Evolutionary conservation across 2,888 invertebrate genomes (phyloP).

Genomic region (Andricus quercusramuli): DNA sequence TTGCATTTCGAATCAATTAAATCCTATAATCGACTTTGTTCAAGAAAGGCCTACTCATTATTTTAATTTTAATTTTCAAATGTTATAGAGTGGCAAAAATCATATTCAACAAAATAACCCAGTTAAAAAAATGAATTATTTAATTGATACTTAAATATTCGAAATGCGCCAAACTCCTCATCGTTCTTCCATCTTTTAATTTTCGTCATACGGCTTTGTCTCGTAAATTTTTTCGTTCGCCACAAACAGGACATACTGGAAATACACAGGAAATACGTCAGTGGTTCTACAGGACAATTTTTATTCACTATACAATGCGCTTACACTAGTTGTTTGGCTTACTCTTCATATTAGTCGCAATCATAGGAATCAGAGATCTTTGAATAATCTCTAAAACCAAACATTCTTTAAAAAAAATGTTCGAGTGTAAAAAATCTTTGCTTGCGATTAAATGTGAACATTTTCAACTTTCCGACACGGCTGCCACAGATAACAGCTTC

Average conservation of each 20-base stretch:
- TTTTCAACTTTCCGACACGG: constrained; percentile 22
- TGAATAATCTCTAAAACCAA: no score
- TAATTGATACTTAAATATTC: no score
- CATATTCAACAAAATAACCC: no score
- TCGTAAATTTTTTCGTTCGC: constrained; percentile 27
- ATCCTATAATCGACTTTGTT: no score
- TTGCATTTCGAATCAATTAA: no score
- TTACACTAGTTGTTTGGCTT: constrained; percentile 28
- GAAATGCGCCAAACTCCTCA: background rate
- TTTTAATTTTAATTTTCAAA: no score
- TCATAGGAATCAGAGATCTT: background rate
- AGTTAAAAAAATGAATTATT: no score
- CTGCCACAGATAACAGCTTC: constrained; percentile 29
- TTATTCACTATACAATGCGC: constrained; percentile 26
- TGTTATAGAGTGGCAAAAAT: no score
- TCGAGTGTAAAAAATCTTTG: background rate
- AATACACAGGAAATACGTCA: constrained; percentile 11
- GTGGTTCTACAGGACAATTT: constrained; percentile 17
- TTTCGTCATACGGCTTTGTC: constrained; percentile 23
- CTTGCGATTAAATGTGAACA: constrained; percentile 13
- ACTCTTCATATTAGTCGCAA: constrained; percentile 12
- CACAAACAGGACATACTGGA: constrained; percentile 18
- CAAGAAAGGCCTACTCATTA: no score
- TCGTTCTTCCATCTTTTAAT: constrained; percentile 44
- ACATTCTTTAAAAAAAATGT: background rate